phyloP scores from a whole-genome alignment of 2,113 vertebrate species.

The Eurypyga helias region DNA sequence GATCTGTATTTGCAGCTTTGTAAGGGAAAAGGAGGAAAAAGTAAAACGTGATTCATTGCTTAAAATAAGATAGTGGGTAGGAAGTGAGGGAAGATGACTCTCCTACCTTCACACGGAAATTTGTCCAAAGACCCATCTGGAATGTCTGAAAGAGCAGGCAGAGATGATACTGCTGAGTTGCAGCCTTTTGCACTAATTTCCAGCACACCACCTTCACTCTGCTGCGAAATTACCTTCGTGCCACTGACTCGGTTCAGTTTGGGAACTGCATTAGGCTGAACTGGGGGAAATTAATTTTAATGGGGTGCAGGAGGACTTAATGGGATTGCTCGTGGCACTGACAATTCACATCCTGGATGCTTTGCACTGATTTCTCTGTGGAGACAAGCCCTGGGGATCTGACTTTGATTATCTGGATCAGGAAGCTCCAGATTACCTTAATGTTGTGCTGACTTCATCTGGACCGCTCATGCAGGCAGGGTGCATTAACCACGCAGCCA shows the following conservation, averaged over 20 bases:
- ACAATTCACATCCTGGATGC: neutral
- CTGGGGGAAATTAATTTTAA: neutral
- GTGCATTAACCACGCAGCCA: neutral
- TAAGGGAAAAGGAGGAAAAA: neutral
- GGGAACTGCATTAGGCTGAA: neutral
- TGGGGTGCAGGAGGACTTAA: neutral
- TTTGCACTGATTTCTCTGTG: neutral
- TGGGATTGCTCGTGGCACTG: neutral
- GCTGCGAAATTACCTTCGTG: neutral
- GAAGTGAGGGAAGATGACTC: neutral
- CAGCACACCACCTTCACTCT: neutral
- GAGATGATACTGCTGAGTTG: neutral
- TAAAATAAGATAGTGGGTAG: neutral
- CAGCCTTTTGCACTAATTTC: neutral
- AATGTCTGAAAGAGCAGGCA: neutral
- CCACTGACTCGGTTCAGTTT: neutral
- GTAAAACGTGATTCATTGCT: neutral
- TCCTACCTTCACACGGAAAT: neutral
- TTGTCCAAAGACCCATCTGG: neutral
- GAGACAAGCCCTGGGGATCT: neutral
- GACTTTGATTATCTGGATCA: neutral
- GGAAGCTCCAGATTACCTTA: neutral
- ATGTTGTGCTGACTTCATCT: neutral
- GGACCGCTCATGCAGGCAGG: neutral
- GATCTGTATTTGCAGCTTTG: neutral